These are phyloP conservation scores for Cercopithecus mona DNA, from an alignment of 2,113 vertebrate species.

Conservation along the genomic window DNA sequence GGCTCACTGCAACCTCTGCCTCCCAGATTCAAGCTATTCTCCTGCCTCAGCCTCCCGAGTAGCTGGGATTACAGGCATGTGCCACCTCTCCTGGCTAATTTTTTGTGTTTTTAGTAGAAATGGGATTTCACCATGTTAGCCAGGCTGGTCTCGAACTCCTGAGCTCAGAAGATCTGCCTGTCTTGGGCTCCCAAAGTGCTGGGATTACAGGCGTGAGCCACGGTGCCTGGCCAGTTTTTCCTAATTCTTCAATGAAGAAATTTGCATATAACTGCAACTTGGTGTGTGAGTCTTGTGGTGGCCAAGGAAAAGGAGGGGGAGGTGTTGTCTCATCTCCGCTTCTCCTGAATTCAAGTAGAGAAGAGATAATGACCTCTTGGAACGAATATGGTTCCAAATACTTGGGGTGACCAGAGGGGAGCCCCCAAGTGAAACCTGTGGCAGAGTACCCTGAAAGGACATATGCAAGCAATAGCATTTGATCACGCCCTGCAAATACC, in stretches of 20 bases:
- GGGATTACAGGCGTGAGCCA: too few species aligned
- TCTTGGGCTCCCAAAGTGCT: too few species aligned
- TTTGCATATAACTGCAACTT: neutral
- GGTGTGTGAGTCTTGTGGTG: neutral
- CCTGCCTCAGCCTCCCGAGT: too few species aligned
- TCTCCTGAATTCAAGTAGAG: neutral
- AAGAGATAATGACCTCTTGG: neutral
- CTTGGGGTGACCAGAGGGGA: neutral
- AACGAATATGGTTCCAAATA: neutral
- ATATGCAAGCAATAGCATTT: neutral
- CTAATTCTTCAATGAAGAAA: neutral
- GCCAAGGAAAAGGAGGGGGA: neutral
- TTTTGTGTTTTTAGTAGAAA: too few species aligned
- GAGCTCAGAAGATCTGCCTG: too few species aligned
- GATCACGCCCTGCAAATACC: neutral
- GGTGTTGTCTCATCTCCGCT: neutral
- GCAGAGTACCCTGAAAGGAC: neutral
- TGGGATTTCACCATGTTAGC: too few species aligned
- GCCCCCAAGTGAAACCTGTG: neutral
- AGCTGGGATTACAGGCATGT: too few species aligned
- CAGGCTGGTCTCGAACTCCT: too few species aligned
- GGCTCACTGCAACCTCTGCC: too few species aligned
- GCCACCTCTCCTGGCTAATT: too few species aligned
- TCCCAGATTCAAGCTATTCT: too few species aligned
- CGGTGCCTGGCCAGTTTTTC: neutral